Evolutionary conservation across 2,113 vertebrate genomes (phyloP), one percentile per base, ranked within the genome.

Genomic region (Eclectus roratus): DNA sequence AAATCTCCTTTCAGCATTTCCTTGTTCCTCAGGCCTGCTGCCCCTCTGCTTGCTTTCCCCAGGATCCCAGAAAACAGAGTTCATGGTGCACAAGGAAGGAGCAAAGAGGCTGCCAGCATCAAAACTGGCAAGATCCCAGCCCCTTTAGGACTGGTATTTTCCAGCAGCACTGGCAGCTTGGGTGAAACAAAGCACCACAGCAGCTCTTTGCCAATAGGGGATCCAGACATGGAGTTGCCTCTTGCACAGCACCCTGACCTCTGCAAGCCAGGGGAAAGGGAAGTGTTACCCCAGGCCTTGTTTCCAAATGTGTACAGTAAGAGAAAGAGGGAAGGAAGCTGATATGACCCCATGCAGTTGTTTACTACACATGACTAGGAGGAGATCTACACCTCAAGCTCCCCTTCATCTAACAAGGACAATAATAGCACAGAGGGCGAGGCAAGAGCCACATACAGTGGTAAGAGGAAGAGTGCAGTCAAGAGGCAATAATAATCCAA

Each of bases 201-300:
- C 39, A 76, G 44, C 61, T 58, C 70, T 76, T 55, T 71, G 76
- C 44, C 81, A 65, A 1, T 17, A 88, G 28, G 1, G 15, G 58
- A 73, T 65, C 43, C 39, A 70, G 87, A 20, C 33, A 37, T 46
- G 27, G 71, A 61, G 39, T 6, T 35, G 64, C 71, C 72, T 55
- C 82, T 39, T 0, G 0, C 3, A 31, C 0, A 2, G 33, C 10
- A 69, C 19, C 3, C 3, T 1, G 4, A 65, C 47, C 64, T 80
- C 47, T 91, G 66, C 29, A 16, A 44, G 37, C 31, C 41, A 74
- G 65, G 39, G 53, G 50, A 47, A 91, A 80, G 47, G 50, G 78
- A 82, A 55, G 47, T 39, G 41, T 68, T 86, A 72, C 65, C 52
- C 68, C 55, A 61, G 11, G 11, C 25, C 46, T 70, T 47, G 35